Evolutionary conservation across 2,113 vertebrate genomes (phyloP), one percentile per base, ranked within the genome.

Genomic region (Neotragus moschatus): DNA sequence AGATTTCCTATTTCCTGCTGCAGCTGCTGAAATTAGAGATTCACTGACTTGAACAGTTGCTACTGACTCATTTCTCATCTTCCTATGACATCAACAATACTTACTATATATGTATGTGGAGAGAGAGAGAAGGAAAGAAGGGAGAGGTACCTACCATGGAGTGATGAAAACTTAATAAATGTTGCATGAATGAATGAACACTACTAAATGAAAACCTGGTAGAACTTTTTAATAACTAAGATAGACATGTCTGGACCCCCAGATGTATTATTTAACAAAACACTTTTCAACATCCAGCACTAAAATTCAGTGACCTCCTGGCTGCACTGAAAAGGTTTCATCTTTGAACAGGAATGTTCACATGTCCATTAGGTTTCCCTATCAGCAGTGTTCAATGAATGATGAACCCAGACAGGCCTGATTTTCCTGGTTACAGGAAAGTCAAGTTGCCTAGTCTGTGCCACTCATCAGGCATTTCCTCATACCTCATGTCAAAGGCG

Each of bases 1-100:
- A 97, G 97, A 97, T 95, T 97, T 97, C 96, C 97, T 97, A 77
- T 98, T 97, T 98, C 97, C 97, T 97, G 94, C 82, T 56, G 45
- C 33, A 63, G 95, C 94, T 86, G 88, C 61, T 91, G 91, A 95
- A 94, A 80, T 88, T 60, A 80, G 56, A 56, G 61, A 84, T 80
- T 88, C 53, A 60, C n/a, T 60, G 79, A 73, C 47, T 90, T 80
- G 28, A 95, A 63, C 25, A 80, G 84, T 91, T 86, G 26, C 39
- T 86, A 13, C 4, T 91, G 77, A 95, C 19, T 97, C 87, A 75
- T 49, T 88, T 75, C 12, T 94, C 51, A 39, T 92, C 82, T 86
- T 97, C 45, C 94, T 89, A 10, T 77, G 51, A 92, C 0, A 2
- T 66, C 43, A 23, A 73, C 19, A 36, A 63, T 10, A 61, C 36